Conservation (phyloP, 2,888 invertebrate species). For the Tenthredo scrophulariae region DNA sequence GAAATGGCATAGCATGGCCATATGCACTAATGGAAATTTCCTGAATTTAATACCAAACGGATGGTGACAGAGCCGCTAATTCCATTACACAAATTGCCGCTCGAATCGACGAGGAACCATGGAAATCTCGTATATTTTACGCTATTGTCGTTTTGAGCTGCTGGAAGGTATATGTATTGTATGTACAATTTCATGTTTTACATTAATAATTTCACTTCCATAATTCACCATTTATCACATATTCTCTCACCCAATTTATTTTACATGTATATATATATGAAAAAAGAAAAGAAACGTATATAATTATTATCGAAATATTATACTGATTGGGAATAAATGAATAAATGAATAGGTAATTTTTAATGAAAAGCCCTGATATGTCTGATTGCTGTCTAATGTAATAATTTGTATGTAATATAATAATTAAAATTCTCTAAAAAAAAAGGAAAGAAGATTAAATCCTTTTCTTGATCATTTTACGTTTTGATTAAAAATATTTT, state of each 20-base stretch:
- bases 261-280: no score
- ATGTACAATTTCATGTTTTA: not conserved
- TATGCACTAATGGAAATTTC: conserved; percentile 6
- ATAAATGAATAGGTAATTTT: no score
- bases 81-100: conserved; percentile 24
- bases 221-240: not conserved
- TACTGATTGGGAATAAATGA: no score
- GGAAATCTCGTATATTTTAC: not conserved
- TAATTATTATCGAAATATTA: no score
- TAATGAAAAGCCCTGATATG: no score
- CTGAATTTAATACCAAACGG: conserved; percentile 28
- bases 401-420: no score
- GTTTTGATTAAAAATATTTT: no score
- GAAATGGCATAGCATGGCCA: not conserved
- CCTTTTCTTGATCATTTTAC: no score
- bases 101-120: not conserved
- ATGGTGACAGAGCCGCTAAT: conserved; percentile 34
- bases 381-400: no score
- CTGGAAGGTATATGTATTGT: not conserved
- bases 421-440: no score
- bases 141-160: not conserved
- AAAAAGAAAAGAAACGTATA: no score
- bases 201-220: not conserved
- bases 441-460: no score
- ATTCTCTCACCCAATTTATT: not conserved